Conservation (phyloP, 2,888 invertebrate species). For the Crocallis elinguaria region DNA sequence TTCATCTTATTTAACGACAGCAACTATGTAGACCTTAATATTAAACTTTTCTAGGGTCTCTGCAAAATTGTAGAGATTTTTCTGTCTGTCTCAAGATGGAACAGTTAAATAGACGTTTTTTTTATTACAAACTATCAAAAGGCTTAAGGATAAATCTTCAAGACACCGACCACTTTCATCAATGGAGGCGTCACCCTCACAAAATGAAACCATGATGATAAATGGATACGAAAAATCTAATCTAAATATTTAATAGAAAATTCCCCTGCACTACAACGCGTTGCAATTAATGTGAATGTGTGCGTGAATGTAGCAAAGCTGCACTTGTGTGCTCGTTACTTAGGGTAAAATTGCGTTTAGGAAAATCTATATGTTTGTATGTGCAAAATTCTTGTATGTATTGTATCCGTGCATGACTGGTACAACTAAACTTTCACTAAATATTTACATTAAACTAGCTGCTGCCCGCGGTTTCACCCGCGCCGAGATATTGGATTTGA, state of each 20-base stretch:
- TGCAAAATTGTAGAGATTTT: no score
- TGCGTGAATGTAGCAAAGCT: conserved; percentile 10
- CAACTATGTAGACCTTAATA: no score
- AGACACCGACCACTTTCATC: conserved; percentile 55
- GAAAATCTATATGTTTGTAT: not conserved
- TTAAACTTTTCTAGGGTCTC: no score
- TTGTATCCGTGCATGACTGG: not conserved
- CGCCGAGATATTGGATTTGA: no score
- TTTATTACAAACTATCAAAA: conserved; percentile 81
- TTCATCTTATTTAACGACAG: no score
- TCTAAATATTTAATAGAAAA: conserved; percentile 84
- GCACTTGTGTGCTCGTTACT: not conserved
- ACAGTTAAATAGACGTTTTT: conserved; percentile 24
- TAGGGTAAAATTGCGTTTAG: no score
- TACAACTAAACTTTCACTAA: no score
- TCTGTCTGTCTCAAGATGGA: no score
- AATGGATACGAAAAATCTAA: conserved; percentile 83
- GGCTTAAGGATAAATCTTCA: conserved; percentile 68
- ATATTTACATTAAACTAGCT: no score
- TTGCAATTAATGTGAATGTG: conserved; percentile 43
- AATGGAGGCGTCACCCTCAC: conserved; percentile 67
- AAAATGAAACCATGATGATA: conserved; percentile 83
- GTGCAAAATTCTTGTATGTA: not conserved
- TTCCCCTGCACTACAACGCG: conserved; percentile 68
- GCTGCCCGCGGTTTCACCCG: no score